Evolutionary conservation across 1,140 invertebrate species (phyloP).

Genomic region (Drosophila baimaii): DNA sequence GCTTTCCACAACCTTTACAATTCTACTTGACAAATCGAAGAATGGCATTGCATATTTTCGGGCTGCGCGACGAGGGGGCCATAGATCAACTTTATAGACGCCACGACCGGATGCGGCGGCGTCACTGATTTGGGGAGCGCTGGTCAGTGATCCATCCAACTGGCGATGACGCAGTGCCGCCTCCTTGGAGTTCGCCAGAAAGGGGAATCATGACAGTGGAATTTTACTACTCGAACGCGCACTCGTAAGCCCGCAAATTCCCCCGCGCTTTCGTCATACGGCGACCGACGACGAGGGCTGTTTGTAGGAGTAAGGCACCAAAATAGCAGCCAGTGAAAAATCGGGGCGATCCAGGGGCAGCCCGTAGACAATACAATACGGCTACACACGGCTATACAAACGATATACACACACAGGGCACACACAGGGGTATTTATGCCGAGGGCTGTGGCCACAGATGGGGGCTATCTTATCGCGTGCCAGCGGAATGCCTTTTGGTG

Average conservation of each 20-base stretch:
- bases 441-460: conserved; percentile 11
- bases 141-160: conserved; percentile 58
- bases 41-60: conserved; percentile 26
- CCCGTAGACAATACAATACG: conserved; percentile 15
- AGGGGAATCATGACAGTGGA: conserved; percentile 50
- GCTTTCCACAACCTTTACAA: not conserved
- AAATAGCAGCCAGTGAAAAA: conserved; percentile 28
- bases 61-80: not conserved
- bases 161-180: conserved; percentile 40
- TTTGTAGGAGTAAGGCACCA: conserved; percentile 24
- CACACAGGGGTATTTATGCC: not conserved
- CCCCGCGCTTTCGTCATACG: conserved; percentile 52
- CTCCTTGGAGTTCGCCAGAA: conserved; percentile 16
- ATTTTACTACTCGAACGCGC: conserved; percentile 29
- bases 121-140: conserved; percentile 34
- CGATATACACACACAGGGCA: no score
- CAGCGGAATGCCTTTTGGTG: conserved; percentile 42
- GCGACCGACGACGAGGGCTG: not conserved
- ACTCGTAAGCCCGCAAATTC: conserved; percentile 37
- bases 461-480: conserved; percentile 49
- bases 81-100: not conserved
- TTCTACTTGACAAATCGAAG: not conserved
- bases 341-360: conserved; percentile 4
- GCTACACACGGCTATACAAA: conserved; percentile 5
- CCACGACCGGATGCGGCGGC: conserved; percentile 23